Conservation (phyloP, 2,797 vertebrate genomes). For the Nasua narica region DNA sequence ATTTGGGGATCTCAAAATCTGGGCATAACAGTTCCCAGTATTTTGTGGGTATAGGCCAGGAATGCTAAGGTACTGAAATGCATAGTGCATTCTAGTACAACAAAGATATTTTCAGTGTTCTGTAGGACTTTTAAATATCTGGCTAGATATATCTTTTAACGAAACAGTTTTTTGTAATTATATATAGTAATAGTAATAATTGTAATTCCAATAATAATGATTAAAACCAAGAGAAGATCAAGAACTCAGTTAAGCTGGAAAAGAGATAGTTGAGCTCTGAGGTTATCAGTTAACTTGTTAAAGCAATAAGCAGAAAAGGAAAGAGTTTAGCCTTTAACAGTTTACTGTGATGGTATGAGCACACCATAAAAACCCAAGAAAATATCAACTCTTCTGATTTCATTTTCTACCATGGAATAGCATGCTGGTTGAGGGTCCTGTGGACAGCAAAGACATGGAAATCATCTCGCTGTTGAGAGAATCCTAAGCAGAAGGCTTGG, state of each 20-base stretch:
- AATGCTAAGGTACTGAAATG: neutral
- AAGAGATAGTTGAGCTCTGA: neutral
- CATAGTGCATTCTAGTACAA: neutral
- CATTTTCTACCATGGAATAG: neutral
- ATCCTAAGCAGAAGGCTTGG: accelerated
- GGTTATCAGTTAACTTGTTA: neutral
- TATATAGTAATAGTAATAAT: neutral
- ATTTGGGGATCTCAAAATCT: no score
- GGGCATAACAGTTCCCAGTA: no score
- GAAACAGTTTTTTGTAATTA: neutral
- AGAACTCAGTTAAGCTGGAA: neutral
- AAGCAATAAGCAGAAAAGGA: neutral
- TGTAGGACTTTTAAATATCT: neutral
- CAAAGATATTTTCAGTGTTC: neutral
- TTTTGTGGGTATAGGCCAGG: neutral
- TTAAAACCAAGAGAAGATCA: neutral
- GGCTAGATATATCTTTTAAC: neutral
- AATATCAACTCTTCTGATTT: neutral
- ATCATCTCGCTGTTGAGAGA: neutral
- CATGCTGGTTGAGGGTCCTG: neutral
- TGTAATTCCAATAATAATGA: neutral
- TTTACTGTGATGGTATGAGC: neutral
- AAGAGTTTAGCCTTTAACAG: neutral
- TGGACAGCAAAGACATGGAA: neutral
- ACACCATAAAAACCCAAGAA: neutral